phyloP scores from a whole-genome alignment of 2,888 invertebrate genomes.

The Carpatolechia fugitivella region DNA sequence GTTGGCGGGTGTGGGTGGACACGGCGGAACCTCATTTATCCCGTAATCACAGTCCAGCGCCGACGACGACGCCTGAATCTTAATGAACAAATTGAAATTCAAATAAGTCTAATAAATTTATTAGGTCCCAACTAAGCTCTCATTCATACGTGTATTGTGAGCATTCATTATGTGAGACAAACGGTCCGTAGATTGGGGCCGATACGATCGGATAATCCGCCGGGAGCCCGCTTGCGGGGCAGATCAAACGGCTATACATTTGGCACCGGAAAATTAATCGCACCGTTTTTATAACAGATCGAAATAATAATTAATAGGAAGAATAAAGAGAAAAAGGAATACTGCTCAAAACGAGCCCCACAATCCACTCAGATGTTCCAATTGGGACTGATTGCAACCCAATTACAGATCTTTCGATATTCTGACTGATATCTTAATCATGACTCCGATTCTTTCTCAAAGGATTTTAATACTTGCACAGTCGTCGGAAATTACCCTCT shows the following conservation, averaged over 20 bases:
- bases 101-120: slow-evolving; percentile 7
- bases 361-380: background rate
- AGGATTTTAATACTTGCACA: slow-evolving; percentile 36
- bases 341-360: background rate
- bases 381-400: slow-evolving; percentile 4
- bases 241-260: too few species aligned
- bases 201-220: background rate
- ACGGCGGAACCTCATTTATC: background rate
- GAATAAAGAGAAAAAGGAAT: background rate
- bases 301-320: too few species aligned
- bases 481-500: slow-evolving; percentile 43
- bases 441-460: slow-evolving; percentile 19
- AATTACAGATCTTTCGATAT: slow-evolving; percentile 2
- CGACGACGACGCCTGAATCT: background rate
- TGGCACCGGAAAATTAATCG: too few species aligned
- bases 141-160: background rate
- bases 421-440: slow-evolving; percentile 1
- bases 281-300: too few species aligned
- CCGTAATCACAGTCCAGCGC: background rate
- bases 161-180: background rate
- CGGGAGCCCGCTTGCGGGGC: too few species aligned
- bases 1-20: too few species aligned
- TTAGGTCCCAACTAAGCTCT: background rate
- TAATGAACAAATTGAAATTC: slow-evolving; percentile 4
- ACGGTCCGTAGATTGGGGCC: background rate